Percentiles rank a stretch among this genome's conserved stretches.
These are phyloP conservation scores for Drosophila lutescens DNA, from an alignment of 2,888 invertebrate genomes.

Conservation along the genomic window DNA sequence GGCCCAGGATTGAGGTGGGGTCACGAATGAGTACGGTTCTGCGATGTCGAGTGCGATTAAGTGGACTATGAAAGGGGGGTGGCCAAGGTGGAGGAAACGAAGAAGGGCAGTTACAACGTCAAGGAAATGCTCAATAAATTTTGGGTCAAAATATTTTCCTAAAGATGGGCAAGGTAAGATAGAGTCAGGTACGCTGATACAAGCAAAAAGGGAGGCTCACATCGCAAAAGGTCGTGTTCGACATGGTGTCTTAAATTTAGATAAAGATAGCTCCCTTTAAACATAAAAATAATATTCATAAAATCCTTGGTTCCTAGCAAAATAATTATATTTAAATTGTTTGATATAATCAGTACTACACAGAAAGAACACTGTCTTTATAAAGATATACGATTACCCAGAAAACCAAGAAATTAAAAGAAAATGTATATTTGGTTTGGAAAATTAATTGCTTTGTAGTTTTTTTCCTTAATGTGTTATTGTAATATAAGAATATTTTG, in stretches of 20 bases:
- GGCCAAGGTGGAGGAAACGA: neutral
- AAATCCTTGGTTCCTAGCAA: too few relatives aligned
- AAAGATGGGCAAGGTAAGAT: slow-evolving; percentile 6
- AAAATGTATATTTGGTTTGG: too few relatives aligned
- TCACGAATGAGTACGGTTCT: slow-evolving; percentile 11
- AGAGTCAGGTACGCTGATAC: slow-evolving; percentile 14
- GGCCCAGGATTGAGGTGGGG: neutral
- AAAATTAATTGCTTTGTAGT: too few relatives aligned
- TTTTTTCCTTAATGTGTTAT: too few relatives aligned
- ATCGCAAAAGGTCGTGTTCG: neutral
- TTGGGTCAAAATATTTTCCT: slow-evolving; percentile 8
- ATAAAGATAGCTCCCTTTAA: neutral
- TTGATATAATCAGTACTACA: too few relatives aligned
- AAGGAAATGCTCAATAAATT: slow-evolving; percentile 28
- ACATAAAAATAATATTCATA: too few relatives aligned
- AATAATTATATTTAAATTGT: too few relatives aligned
- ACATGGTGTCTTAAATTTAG: slow-evolving; percentile 7
- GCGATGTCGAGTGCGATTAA: slow-evolving; percentile 6
- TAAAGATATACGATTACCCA: too few relatives aligned
- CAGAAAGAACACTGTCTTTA: too few relatives aligned
- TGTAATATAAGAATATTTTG: too few relatives aligned
- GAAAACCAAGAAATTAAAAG: too few relatives aligned
- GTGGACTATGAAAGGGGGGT: neutral
- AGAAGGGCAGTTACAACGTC: neutral
- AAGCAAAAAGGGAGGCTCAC: neutral